Conservation (phyloP, 2,113 vertebrate genomes). For the Bos javanicus region DNA sequence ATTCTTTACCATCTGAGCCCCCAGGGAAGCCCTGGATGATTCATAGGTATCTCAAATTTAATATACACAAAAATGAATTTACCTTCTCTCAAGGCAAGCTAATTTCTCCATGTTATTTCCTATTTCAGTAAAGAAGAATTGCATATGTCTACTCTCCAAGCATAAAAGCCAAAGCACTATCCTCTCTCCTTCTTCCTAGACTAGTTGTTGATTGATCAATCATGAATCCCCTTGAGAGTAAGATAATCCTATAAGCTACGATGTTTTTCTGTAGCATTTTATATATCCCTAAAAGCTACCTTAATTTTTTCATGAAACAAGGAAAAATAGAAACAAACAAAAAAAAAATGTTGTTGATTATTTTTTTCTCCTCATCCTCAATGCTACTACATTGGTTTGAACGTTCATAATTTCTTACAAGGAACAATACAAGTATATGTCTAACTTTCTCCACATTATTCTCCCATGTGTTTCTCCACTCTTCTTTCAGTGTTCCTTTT, state of each 20-base stretch:
- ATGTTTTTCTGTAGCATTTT: background rate
- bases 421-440: background rate
- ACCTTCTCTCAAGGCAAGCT: background rate
- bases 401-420: background rate
- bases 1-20: background rate
- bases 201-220: background rate
- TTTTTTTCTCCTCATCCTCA: background rate
- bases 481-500: background rate
- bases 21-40: background rate
- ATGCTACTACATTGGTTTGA: background rate
- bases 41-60: background rate
- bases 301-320: background rate
- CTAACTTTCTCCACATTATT: background rate
- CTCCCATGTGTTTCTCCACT: background rate
- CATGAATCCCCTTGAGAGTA: background rate
- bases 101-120: background rate
- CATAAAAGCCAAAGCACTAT: background rate
- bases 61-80: background rate
- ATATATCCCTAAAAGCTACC: background rate
- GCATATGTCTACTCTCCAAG: background rate
- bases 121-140: background rate
- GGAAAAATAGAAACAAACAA: background rate
- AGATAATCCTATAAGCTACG: background rate
- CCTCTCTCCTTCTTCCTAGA: background rate
- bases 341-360: background rate